Percentiles rank a stretch among this genome's conserved stretches.
Conservation (phyloP, 2,797 vertebrate species). For the Anolis apletophallus region DNA sequence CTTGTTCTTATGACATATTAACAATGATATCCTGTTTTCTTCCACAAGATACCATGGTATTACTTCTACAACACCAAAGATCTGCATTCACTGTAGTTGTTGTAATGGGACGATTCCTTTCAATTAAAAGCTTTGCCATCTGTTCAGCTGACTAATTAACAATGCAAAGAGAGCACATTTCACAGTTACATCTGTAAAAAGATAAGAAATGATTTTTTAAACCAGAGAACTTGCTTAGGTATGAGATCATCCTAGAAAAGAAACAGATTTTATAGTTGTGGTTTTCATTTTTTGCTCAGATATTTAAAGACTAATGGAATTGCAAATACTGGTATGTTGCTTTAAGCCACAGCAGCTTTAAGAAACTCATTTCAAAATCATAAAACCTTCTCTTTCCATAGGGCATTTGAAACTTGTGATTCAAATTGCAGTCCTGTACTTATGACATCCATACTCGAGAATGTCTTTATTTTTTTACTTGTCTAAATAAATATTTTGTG, state of each 20-base stretch:
- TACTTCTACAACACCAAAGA: conserved; percentile 48
- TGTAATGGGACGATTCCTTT: conserved; percentile 40
- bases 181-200: conserved; percentile 32
- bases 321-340: neutral
- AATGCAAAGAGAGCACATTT: conserved; percentile 49
- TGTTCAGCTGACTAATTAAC: conserved; percentile 49
- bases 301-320: conserved; percentile 22
- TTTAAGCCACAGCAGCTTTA: neutral
- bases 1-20: neutral
- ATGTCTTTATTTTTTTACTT: neutral
- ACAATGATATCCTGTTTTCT: neutral
- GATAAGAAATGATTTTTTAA: conserved; percentile 23
- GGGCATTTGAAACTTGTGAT: neutral
- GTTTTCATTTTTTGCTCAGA: neutral
- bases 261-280: neutral
- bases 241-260: fast-evolving
- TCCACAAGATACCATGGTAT: neutral
- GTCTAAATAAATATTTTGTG: neutral
- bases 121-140: conserved; percentile 56
- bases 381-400: neutral
- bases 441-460: neutral
- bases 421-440: neutral
- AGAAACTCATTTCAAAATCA: neutral
- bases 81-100: conserved; percentile 12
- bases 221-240: neutral